These are phyloP conservation scores for Idaea straminata DNA, from an alignment of 2,888 invertebrate species.

Conservation along the genomic window DNA sequence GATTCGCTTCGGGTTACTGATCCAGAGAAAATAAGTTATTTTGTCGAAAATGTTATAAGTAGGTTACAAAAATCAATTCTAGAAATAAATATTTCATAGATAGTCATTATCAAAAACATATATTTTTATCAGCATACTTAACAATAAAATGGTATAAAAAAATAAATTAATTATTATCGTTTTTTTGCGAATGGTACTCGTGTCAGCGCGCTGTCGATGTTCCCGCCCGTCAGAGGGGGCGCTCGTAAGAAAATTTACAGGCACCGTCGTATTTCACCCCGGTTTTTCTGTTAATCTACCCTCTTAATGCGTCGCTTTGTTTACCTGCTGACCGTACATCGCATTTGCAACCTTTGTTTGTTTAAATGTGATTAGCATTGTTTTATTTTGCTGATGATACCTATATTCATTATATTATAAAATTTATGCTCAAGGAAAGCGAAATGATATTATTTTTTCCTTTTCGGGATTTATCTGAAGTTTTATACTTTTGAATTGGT, in stretches of 20 bases:
- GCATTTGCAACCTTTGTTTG: slow-evolving; percentile 31
- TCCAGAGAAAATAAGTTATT: too few relatives aligned
- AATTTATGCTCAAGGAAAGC: not conserved
- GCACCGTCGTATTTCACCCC: slow-evolving; percentile 75
- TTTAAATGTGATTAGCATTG: slow-evolving; percentile 30
- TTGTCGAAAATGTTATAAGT: too few relatives aligned
- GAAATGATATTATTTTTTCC: not conserved
- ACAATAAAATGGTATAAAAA: not conserved
- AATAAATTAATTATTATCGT: not conserved
- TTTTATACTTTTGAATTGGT: too few relatives aligned
- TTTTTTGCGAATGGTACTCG: slow-evolving; percentile 53
- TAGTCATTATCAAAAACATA: too few relatives aligned
- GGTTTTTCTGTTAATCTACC: slow-evolving; percentile 76
- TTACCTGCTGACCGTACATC: slow-evolving; percentile 76
- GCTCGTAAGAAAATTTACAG: slow-evolving; percentile 77
- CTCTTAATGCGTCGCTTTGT: slow-evolving; percentile 77
- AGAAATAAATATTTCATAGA: too few relatives aligned
- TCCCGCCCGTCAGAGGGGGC: slow-evolving; percentile 65
- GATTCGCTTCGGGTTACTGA: too few relatives aligned
- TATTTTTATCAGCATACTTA: too few relatives aligned
- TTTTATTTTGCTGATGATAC: slow-evolving; percentile 9
- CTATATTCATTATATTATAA: not conserved
- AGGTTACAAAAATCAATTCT: too few relatives aligned
- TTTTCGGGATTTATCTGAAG: not conserved
- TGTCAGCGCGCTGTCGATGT: slow-evolving; percentile 75